Percentiles rank a stretch among this genome's conserved stretches.
These are phyloP conservation scores for Amiota mariae DNA, from an alignment of 2,888 invertebrate species.

Conservation along the genomic window DNA sequence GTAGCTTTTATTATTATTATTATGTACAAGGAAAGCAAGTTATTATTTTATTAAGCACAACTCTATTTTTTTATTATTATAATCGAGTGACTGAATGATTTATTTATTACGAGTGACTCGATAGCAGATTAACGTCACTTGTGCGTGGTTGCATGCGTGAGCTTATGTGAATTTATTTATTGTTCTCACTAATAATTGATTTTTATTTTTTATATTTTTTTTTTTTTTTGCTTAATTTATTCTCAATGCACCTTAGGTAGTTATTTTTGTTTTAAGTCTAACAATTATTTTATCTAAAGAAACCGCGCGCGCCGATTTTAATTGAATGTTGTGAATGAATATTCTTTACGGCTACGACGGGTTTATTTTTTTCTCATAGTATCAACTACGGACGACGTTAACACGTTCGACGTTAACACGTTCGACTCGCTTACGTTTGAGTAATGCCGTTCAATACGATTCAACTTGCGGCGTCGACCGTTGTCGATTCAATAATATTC, in stretches of 20 bases:
- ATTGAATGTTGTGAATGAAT: background rate
- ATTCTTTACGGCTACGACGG: background rate
- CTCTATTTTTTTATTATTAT: slow-evolving; percentile 12
- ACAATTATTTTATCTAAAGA: background rate
- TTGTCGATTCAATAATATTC: slow-evolving; percentile 11
- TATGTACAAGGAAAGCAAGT: slow-evolving; percentile 6
- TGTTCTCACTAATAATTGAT: no score
- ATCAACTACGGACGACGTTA: background rate
- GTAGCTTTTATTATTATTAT: background rate
- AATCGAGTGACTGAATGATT: background rate
- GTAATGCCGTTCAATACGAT: background rate
- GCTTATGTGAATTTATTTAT: no score
- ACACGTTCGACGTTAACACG: slow-evolving; percentile 19
- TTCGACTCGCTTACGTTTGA: slow-evolving; percentile 23
- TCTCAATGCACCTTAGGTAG: background rate
- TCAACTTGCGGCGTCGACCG: background rate
- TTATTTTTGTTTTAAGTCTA: background rate
- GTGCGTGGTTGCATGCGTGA: background rate
- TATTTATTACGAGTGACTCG: background rate
- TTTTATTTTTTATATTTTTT: background rate
- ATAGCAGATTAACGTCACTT: slow-evolving; percentile 3
- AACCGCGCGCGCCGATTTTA: background rate
- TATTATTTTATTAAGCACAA: no score
- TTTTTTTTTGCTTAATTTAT: background rate
- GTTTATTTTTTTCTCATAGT: background rate